Conservation (phyloP, 2,113 vertebrate species). For the Elanus axillaris region DNA sequence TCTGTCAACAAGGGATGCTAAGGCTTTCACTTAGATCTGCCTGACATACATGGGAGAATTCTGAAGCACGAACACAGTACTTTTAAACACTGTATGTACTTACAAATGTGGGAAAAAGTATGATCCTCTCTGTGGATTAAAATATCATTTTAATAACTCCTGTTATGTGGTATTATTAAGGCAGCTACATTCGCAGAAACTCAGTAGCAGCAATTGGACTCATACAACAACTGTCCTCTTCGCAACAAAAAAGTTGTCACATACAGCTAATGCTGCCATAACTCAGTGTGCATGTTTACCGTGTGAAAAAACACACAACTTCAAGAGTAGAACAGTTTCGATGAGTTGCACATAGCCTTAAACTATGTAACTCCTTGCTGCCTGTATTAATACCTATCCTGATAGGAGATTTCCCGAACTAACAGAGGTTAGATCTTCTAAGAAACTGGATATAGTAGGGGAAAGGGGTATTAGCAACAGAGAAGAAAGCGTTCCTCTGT, state of each 20-base stretch:
- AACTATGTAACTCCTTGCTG: neutral
- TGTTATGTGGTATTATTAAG: neutral
- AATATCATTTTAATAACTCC: neutral
- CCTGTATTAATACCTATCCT: neutral
- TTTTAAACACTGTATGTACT: neutral
- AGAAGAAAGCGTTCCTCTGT: neutral
- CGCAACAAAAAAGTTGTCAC: neutral
- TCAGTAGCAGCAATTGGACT: neutral
- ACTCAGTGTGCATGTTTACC: neutral
- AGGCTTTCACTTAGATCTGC: neutral
- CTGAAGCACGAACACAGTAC: neutral
- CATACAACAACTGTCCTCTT: neutral
- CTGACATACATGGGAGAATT: neutral
- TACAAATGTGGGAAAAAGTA: neutral
- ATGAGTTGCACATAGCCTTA: neutral
- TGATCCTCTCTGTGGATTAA: neutral
- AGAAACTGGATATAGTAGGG: neutral
- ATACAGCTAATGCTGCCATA: neutral
- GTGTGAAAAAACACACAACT: neutral
- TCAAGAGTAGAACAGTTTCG: neutral
- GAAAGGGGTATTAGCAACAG: neutral
- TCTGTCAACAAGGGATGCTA: neutral
- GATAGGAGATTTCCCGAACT: neutral
- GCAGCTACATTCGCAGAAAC: neutral
- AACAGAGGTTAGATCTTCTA: neutral